These are phyloP conservation scores for Hylaeus volcanicus DNA, from an alignment of 1,140 invertebrate species.

Conservation along the genomic window DNA sequence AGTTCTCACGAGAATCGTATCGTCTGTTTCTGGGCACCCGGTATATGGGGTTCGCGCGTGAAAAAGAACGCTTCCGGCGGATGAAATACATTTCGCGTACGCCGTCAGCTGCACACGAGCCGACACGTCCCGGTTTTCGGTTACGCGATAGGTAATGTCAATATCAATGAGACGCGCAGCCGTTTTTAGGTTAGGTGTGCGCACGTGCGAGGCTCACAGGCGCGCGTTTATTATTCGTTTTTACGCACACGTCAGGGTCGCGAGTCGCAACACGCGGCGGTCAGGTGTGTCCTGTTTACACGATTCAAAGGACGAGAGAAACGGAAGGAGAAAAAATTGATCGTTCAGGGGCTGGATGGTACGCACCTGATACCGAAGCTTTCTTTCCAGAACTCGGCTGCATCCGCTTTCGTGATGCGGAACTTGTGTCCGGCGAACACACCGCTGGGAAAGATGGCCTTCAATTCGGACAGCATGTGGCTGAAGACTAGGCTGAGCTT, in stretches of 20 bases:
- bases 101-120: constrained; percentile 46
- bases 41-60: not conserved
- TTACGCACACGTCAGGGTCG: constrained; percentile 31
- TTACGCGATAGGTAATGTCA: constrained; percentile 57
- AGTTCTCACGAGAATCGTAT: not conserved
- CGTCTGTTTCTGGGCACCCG: not conserved
- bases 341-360: not conserved
- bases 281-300: constrained; percentile 40
- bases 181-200: constrained; percentile 64
- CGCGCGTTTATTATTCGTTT: constrained; percentile 55
- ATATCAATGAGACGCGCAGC: constrained; percentile 54
- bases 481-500: constrained; percentile 99
- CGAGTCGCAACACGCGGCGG: constrained; percentile 27
- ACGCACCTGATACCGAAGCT: constrained; percentile 97
- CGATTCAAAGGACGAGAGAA: not conserved
- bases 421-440: constrained; percentile 98
- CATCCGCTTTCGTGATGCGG: constrained; percentile 99
- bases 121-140: constrained; percentile 53
- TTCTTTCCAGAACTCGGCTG: constrained; percentile 98
- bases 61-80: constrained; percentile 49
- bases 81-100: constrained; percentile 46
- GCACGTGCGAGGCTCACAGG: constrained; percentile 55
- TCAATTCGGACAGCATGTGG: constrained; percentile 99
- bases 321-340: not conserved
- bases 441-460: constrained; percentile 98